phyloP scores from a whole-genome alignment of 2,888 invertebrate genomes.

The Diadromus collaris region DNA sequence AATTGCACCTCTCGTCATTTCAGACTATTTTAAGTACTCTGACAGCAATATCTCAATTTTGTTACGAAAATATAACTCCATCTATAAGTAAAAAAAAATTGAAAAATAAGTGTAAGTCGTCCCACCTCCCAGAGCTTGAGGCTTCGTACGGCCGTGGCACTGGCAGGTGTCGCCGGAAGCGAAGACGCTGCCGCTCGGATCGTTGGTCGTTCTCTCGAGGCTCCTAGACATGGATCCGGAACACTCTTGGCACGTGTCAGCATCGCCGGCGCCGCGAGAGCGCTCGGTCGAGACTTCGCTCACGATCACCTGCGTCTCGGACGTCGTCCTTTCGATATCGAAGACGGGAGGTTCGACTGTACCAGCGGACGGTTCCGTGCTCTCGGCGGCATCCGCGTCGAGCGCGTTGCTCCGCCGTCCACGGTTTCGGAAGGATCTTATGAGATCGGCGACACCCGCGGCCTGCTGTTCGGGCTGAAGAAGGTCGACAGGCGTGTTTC shows the following conservation, averaged over 20 bases:
- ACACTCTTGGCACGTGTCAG: slow-evolving; percentile 66
- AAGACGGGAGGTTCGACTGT: slow-evolving; percentile 49
- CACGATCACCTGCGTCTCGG: slow-evolving; percentile 36
- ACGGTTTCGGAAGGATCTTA: slow-evolving; percentile 79
- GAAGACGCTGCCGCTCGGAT: slow-evolving; percentile 66
- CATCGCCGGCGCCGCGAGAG: slow-evolving; percentile 59
- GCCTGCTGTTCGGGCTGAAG: slow-evolving; percentile 81
- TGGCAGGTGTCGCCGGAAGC: slow-evolving; percentile 37
- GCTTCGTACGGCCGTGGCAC: slow-evolving; percentile 35
- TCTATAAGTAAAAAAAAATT: neutral
- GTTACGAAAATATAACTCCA: too few species aligned
- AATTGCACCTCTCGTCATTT: too few species aligned
- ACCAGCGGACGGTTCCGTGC: slow-evolving; percentile 50
- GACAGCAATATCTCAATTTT: too few species aligned
- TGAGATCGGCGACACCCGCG: slow-evolving; percentile 80
- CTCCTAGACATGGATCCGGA: slow-evolving; percentile 56
- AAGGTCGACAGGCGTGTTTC: slow-evolving; percentile 86
- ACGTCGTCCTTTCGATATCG: slow-evolving; percentile 47
- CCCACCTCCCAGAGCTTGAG: slow-evolving; percentile 44
- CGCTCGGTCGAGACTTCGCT: slow-evolving; percentile 58
- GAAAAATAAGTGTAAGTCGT: neutral
- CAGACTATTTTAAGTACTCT: too few species aligned
- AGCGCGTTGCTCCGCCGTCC: slow-evolving; percentile 16
- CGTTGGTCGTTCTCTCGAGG: slow-evolving; percentile 63
- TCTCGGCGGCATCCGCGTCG: slow-evolving; percentile 15